Evolutionary conservation across 2,888 invertebrate genomes (phyloP), one percentile per base, ranked within the genome.

Genomic region (Diplolepis rosae): DNA sequence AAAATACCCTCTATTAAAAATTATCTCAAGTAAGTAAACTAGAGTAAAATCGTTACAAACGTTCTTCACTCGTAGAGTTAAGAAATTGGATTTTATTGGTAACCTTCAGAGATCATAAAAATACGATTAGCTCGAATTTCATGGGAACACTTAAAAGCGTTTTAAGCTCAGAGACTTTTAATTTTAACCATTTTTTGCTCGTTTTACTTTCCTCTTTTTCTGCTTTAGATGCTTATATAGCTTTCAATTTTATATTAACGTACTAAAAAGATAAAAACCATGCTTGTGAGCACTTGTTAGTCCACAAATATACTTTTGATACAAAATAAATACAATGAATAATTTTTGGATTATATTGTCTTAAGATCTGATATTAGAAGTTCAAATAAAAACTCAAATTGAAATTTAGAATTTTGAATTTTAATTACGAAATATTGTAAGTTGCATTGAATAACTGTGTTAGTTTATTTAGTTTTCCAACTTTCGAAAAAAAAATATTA

Each of bases 211-310:
- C 18, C 32, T 32, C 32, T 56, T 22, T 56, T 32, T 56, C 22
- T 5, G 45, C 18, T 56, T 56, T 56, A 35, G 22, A 56, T 22
- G 35, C 13, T 56, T 32, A 56, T 56, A 22, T 22, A 56, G 35
- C 32, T 56, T 30, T 56, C 56, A 56, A 56, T 56, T 56, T 56
- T 22, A 56, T 32, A 56, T 56, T 56, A 56, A 35, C 56, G 32
- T 48, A 22, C 5, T 32, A 56, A 32, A 35, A 56, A 56, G 56
- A 56, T 56, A 32, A 56, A 32, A 56, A 56, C 35, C 56, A 56
- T 56, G 22, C 22, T 35, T 56, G 56, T 56, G 22, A 56, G 56
- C 56, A 32, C 35, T 56, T 56, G 35, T 56, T 30, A 56, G 32
- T 56, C 56, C 22, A 56, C 35, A 56, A 56, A 56, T 56, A 35